Evolutionary conservation across 2,797 vertebrate species (phyloP), one percentile per base, ranked within the genome.

Genomic region (Melanotaenia nigrans): DNA sequence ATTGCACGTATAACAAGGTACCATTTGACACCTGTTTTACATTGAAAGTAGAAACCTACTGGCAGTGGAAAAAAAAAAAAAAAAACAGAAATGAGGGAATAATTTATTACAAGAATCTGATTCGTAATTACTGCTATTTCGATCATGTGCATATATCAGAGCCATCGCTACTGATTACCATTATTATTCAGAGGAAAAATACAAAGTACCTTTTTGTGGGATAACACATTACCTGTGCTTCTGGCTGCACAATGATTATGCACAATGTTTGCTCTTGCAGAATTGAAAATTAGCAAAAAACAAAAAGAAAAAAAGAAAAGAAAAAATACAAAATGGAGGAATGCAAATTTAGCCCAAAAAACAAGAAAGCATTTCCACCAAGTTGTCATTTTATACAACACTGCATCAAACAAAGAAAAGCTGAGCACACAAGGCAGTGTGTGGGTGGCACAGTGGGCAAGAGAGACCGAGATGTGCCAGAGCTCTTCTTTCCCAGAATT

Each of bases 361-460:
- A 38, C 62, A 70, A 64, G 54, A 70, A 74, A 83, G 60, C 64
- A 28, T 81, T 80, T 73, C 33, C 68, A 74, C 65, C 68, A 75
- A 79, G 77, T 85, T 80, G 72, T 88, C 71, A 76, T 88, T 89
- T 90, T 83, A 85, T 71, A 87, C 73, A 83, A 85, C 71, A 24
- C 68, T 65, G 76, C 81, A 64, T 58, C 71, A 63, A 82, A 88
- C 79, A 83, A 85, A 78, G 84, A 79, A 65, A 66, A 79, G 64
- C 63, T 4, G 7, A 78, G 80, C 64, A 81, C 73, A 73, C 47
- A 56, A 82, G 85, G 85, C 75, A 66, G 70, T 70, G 83, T 81
- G 85, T 88, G 86, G 89, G 87, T 63, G 86, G 76, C 63, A 68
- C 73, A 81, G 83, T 77, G 85, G 84, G 79, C 80, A 82, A 78